Evolutionary conservation across 2,888 invertebrate genomes (phyloP), one percentile per base, ranked within the genome.

Genomic region (Parasteatoda lunata): DNA sequence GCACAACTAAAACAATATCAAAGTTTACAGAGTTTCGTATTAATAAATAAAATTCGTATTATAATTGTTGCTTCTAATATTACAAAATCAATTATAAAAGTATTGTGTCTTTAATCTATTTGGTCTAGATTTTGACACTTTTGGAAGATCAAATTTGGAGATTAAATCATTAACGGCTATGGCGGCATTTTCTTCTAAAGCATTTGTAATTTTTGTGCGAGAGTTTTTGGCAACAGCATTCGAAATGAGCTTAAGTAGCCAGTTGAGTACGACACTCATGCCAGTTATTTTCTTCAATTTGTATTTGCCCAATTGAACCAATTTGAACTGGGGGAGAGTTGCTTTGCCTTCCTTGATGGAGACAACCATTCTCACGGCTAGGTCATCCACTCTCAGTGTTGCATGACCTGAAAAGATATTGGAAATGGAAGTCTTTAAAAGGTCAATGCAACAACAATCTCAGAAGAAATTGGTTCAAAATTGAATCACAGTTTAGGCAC

Each of bases 231-330:
- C 84, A 3, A 88, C 84, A 65, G 72, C 66, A 48, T 88, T 84
- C 3, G 73, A 84, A 45, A 88, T 88, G 0, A 88, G 68, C 48
- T 84, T 88, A 11, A 80, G 59, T 69, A 88, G 15, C 88, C 88
- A 88, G 47, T 88, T 88, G 6, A 88, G 73, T 6, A 81, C 73
- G 48, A 81, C 84, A 47, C 88, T 84, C 73, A 84, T 69, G 51
- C 88, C 88, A 9, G 88, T 88, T 9, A 88, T 84, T 69, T 88
- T 88, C 66, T 80, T 76, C 5, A 88, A 73, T 66, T 88, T 84
- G 47, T 84, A 84, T 2, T 77, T 59, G 30, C 88, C 88, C 11
- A 88, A 71, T 66, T 81, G n/a, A 4, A 48, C 73, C 4, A 88
- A 80, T 81, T 81, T 84, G 66, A 88, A 88, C 3, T 76, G 73